phyloP scores from a whole-genome alignment of 92 coral and sea anemone species.

The Virgularia gustaviana region DNA sequence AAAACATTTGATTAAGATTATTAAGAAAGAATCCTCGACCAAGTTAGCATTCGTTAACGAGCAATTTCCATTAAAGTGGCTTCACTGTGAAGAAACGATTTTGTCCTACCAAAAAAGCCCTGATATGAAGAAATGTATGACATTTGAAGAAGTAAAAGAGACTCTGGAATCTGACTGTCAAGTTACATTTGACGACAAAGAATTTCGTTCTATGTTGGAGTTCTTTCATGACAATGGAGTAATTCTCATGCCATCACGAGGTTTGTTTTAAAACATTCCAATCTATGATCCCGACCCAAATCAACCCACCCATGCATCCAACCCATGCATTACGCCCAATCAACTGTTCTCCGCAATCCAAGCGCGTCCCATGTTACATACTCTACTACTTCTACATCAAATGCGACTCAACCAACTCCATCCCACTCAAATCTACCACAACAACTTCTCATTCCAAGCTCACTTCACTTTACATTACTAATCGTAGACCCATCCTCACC shows the following conservation, averaged over 20 bases:
- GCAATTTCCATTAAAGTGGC: slow-evolving; percentile 47
- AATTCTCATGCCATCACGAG: slow-evolving; percentile 43
- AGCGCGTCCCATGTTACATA: no score
- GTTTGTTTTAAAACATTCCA: background rate
- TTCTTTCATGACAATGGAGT: slow-evolving; percentile 53
- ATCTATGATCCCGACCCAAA: background rate
- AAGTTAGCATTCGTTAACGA: slow-evolving; percentile 34
- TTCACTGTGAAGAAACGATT: slow-evolving; percentile 46
- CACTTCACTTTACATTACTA: background rate
- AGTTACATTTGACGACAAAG: slow-evolving; percentile 32
- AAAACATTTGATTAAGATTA: slow-evolving; percentile 16
- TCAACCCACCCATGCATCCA: background rate
- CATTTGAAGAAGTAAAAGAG: slow-evolving; percentile 12
- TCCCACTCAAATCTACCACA: background rate
- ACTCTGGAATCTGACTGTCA: slow-evolving; percentile 17
- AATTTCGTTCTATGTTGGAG: slow-evolving; percentile 38
- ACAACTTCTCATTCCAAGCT: background rate
- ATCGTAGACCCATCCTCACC: no score
- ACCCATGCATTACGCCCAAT: background rate
- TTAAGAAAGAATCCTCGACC: slow-evolving; percentile 24
- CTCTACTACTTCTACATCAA: background rate
- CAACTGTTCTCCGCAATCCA: background rate
- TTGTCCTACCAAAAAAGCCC: slow-evolving; percentile 5
- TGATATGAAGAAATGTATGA: slow-evolving; percentile 23
- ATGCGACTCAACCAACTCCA: background rate